Base-by-base conservation (phyloP, 2,113 vertebrate species). In the Tauraco erythrolophus region DNA sequence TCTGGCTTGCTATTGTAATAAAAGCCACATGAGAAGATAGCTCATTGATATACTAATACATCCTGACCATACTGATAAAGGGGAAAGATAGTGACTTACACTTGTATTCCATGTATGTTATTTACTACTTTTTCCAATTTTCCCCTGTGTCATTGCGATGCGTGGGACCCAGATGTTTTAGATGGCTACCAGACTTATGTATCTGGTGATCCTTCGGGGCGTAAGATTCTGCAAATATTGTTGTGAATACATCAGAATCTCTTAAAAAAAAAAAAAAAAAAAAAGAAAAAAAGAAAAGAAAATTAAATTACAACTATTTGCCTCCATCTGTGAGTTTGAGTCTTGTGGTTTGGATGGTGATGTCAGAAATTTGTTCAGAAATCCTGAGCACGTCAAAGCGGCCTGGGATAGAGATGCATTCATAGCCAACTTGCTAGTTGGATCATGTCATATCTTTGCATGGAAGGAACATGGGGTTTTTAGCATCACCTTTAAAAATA, bases 391-490 rank as follows among this genome's bases (percentile, higher is more conserved):
- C 50, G 25, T 57, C 19, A 15, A 27, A 61, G 50, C 25, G 69
- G 22, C 80, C 28, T n/a, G 27, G 33, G 22, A 33, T 28, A 51
- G 43, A 57, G 24, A 19, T 0, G 2, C 3, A 8, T 84, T 79
- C 11, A 4, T 25, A 76, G 72, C 56, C 18, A 84, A 0, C 31
- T 69, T 64, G 35, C 35, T n/a, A 50, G 16, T 7, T 66, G 24
- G 33, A 33, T 81, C 30, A 66, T 64, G 21, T 33, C 9, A 2
- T 51, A 25, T 78, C 61, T 81, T 87, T 58, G 39, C 27, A 46
- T 31, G 16, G 46, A 50, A 66, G n/a, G 5, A 70, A 62, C 0
- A 0, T 62, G 54, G 0, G 0, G 0, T 2, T 60, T 95, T 84
- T 91, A 91, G 31, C 24, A 64, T 8, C 53, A 8, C 24, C 48